A percentile compares a stretch with the other conserved stretches of the same genome.
These are phyloP conservation scores for Drosophila bunnanda DNA, from an alignment of 2,888 invertebrate species.

Conservation along the genomic window DNA sequence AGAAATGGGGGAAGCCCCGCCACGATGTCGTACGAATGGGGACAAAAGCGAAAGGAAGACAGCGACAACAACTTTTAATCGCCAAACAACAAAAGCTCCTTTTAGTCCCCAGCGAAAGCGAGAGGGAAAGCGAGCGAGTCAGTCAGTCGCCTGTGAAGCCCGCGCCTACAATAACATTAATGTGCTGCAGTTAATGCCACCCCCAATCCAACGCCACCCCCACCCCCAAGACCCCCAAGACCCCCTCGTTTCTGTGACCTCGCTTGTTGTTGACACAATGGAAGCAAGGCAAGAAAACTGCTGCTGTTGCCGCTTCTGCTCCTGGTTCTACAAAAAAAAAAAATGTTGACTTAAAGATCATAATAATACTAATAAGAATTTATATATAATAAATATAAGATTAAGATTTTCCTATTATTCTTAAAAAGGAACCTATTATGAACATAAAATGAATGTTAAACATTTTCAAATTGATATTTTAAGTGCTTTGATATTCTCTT, in stretches of 20 bases:
- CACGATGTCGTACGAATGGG: constrained; percentile 67
- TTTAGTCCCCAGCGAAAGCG: constrained; percentile 50
- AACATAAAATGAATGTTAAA: too few species aligned
- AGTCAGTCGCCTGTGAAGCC: constrained; percentile 53
- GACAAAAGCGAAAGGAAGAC: constrained; percentile 62
- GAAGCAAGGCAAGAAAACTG: constrained; percentile 51
- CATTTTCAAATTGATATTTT: too few species aligned
- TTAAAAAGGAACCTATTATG: neutral
- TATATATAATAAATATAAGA: neutral
- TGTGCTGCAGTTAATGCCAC: constrained; percentile 75
- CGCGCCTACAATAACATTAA: constrained; percentile 78
- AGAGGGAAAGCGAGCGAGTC: constrained; percentile 34
- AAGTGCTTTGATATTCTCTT: too few species aligned
- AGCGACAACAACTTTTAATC: constrained; percentile 75
- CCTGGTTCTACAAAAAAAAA: neutral
- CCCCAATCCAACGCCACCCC: constrained; percentile 11
- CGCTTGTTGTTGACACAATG: constrained; percentile 79
- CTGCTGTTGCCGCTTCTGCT: constrained; percentile 42
- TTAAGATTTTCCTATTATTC: neutral
- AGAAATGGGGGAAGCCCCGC: constrained; percentile 52
- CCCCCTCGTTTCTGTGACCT: constrained; percentile 52
- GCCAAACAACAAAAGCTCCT: constrained; percentile 70
- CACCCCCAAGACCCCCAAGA: neutral
- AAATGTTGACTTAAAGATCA: neutral
- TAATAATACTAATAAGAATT: neutral